Percentiles rank a stretch among this genome's conserved stretches.
These are phyloP conservation scores for Daboia siamensis DNA, from an alignment of 2,113 vertebrate genomes.

Conservation along the genomic window DNA sequence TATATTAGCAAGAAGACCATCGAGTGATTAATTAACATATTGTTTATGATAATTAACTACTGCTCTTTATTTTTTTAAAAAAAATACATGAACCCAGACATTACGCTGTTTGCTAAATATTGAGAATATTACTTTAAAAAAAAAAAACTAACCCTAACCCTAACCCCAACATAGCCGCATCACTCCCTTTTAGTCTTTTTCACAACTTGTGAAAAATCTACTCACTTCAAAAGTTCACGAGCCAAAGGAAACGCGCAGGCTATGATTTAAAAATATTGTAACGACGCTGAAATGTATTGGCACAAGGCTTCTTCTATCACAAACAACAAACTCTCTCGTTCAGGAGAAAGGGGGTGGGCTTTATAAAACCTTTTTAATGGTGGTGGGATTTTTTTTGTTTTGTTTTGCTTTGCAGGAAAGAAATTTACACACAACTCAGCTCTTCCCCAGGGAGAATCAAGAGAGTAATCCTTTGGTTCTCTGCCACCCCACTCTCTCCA, in stretches of 20 bases:
- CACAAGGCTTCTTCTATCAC: background rate
- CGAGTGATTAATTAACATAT: no score
- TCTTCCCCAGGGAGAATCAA: conserved; percentile 59
- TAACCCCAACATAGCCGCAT: no score
- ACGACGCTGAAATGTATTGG: background rate
- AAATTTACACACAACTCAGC: conserved; percentile 47
- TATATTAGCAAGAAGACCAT: no score
- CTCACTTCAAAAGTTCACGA: background rate
- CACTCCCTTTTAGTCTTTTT: background rate
- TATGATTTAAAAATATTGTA: background rate
- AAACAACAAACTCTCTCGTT: background rate
- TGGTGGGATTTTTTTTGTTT: background rate
- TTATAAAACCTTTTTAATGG: conserved; percentile 25
- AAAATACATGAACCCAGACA: no score
- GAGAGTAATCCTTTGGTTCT: conserved; percentile 3
- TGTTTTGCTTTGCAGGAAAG: conserved; percentile 31
- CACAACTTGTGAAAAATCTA: background rate
- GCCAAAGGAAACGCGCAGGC: background rate
- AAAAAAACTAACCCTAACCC: no score
- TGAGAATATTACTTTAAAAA: no score
- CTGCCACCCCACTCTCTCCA: conserved; percentile 38
- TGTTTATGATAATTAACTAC: no score
- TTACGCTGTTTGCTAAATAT: no score
- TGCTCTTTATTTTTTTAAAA: no score
- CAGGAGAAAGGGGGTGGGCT: rapidly evolving